These are phyloP conservation scores for Isaurus tuberculatus DNA, from an alignment of 92 coral and sea anemone genomes.

Conservation along the genomic window DNA sequence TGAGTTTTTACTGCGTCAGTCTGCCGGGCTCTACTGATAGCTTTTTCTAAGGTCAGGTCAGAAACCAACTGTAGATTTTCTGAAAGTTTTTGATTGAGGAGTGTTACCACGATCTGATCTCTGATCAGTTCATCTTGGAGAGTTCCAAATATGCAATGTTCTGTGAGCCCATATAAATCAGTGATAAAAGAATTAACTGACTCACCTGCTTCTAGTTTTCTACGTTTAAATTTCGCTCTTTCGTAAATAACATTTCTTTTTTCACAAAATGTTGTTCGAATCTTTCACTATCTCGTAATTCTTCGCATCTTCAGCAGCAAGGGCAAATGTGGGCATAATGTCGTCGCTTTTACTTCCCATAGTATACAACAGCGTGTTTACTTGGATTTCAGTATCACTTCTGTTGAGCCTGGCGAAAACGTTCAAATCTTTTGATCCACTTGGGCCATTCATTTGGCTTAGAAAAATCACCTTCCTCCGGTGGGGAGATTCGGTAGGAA, in stretches of 20 bases:
- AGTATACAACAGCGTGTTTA: neutral
- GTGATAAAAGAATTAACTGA: conserved; percentile 39
- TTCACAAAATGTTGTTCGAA: neutral
- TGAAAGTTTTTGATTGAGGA: conserved; percentile 36
- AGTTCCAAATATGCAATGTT: conserved; percentile 41
- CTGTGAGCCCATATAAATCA: conserved; percentile 55
- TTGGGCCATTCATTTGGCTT: conserved; percentile 10
- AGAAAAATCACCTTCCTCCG: neutral
- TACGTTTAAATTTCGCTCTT: neutral
- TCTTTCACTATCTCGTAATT: conserved; percentile 2
- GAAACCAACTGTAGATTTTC: conserved; percentile 61
- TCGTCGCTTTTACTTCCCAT: neutral
- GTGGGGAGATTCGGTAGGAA: conserved; percentile 5
- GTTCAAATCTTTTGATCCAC: conserved; percentile 5
- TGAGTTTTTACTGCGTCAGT: conserved; percentile 58
- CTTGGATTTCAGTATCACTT: conserved; percentile 10
- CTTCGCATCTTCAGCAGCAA: neutral
- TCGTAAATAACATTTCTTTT: neutral
- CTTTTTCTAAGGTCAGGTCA: conserved; percentile 67
- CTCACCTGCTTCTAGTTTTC: neutral
- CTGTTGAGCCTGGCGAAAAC: neutral
- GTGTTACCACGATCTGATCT: conserved; percentile 58
- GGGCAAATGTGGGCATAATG: neutral
- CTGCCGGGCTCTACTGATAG: conserved; percentile 41
- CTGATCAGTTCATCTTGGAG: conserved; percentile 31